Conservation (phyloP, 1,140 invertebrate genomes). For the Holotrichia oblita region DNA sequence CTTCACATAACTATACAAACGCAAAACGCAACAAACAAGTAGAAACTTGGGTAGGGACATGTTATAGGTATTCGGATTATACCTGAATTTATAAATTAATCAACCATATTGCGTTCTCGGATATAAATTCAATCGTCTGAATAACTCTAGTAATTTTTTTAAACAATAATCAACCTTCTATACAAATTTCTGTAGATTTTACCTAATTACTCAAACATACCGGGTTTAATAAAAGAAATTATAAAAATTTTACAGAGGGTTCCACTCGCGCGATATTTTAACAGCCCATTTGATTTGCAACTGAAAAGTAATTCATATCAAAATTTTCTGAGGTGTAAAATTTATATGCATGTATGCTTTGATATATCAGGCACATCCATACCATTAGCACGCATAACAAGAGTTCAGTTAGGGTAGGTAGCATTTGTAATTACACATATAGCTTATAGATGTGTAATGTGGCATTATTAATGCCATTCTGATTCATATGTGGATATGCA, state of each 20-base stretch:
- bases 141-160: no score
- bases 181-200: no score
- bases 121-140: no score
- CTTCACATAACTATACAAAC: no score
- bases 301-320: slow-evolving; percentile 15
- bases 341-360: slow-evolving; percentile 28
- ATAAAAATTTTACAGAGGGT: background rate
- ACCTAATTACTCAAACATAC: no score
- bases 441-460: slow-evolving; percentile 23
- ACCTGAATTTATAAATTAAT: no score
- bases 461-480: slow-evolving; percentile 33
- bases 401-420: slow-evolving; percentile 34
- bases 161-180: no score
- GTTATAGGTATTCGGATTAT: no score
- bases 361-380: slow-evolving; percentile 19
- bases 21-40: no score
- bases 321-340: slow-evolving; percentile 21
- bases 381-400: slow-evolving; percentile 15
- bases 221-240: background rate
- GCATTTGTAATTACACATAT: slow-evolving; percentile 25
- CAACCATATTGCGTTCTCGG: no score
- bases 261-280: background rate
- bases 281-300: slow-evolving; percentile 10
- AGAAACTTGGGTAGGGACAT: no score
- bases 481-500: slow-evolving; percentile 19